Percentiles rank a stretch among this genome's conserved stretches.
These are phyloP conservation scores for Sinocyclocheilus grahami DNA, from an alignment of 2,113 vertebrate species.

Conservation along the genomic window DNA sequence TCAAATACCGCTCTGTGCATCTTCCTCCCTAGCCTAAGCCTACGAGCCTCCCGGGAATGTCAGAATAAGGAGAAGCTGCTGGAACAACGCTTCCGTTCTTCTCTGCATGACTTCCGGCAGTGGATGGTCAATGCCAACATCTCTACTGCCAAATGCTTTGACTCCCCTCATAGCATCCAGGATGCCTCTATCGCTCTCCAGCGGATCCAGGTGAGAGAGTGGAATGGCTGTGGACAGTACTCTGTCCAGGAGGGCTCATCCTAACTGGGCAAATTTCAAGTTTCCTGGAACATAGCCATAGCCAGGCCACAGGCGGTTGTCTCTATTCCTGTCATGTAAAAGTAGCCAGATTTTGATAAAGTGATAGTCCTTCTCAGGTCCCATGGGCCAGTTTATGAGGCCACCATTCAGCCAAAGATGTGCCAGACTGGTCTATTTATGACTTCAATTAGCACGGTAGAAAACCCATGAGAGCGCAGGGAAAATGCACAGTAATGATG, in stretches of 20 bases:
- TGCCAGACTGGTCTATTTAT: constrained; percentile 55
- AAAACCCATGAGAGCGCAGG: constrained; percentile 24
- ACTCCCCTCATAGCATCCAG: constrained; percentile 85
- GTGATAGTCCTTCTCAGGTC: constrained; percentile 39
- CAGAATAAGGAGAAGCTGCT: constrained; percentile 94
- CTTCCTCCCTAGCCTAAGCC: constrained; percentile 81
- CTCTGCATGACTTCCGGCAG: constrained; percentile 92
- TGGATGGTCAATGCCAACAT: constrained; percentile 95
- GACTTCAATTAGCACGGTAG: constrained; percentile 49
- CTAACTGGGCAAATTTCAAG: neutral
- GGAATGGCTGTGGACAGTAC: constrained; percentile 35
- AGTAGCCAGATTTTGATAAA: constrained; percentile 48
- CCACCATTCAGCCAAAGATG: constrained; percentile 45
- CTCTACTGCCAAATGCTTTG: constrained; percentile 93
- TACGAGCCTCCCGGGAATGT: constrained; percentile 91
- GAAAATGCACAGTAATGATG: constrained; percentile 38
- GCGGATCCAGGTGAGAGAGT: constrained; percentile 86
- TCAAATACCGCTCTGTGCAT: constrained; percentile 55
- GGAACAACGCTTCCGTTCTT: constrained; percentile 88
- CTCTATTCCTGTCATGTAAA: constrained; percentile 27
- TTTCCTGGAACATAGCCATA: constrained; percentile 20
- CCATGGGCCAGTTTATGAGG: constrained; percentile 53
- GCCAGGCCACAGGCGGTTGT: constrained; percentile 31
- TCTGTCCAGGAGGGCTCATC: neutral
- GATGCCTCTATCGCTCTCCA: constrained; percentile 85